Evolutionary conservation across 2,113 vertebrate genomes (phyloP).

Genomic region (Cheirogaleus medius): DNA sequence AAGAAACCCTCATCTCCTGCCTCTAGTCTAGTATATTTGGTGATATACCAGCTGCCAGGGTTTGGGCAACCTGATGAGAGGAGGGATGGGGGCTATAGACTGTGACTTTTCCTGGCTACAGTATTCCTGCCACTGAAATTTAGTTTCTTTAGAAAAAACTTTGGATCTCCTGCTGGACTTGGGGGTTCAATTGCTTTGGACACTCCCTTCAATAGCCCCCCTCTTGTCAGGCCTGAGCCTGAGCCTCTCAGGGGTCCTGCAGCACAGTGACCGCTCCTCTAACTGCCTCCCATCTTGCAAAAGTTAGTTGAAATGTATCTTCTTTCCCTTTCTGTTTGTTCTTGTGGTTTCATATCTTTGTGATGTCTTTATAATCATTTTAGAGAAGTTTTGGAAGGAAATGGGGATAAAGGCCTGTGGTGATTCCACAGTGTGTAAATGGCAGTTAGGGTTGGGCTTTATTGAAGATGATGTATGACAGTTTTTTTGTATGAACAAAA

Average conservation of each 20-base stretch:
- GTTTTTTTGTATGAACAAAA: not conserved
- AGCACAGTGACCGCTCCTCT: not conserved
- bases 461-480: not conserved
- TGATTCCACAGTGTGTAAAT: not conserved
- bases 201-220: not conserved
- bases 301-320: not conserved
- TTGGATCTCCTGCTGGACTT: not conserved
- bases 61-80: not conserved
- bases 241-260: not conserved
- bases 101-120: not conserved
- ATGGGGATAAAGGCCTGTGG: not conserved
- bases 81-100: not conserved
- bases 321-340: not conserved
- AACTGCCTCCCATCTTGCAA: not conserved
- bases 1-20: not conserved
- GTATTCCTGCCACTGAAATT: not conserved
- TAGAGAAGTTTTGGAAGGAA: not conserved
- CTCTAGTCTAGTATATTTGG: conserved; percentile 4
- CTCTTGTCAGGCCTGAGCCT: not conserved
- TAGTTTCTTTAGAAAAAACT: conserved; percentile 41
- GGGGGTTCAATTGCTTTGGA: not conserved
- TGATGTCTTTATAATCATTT: not conserved
- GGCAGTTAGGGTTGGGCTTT: not conserved
- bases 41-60: not conserved
- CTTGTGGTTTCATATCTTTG: conserved; percentile 36